phyloP scores from a whole-genome alignment of 2,888 invertebrate species.

The Parochlus steinenii region DNA sequence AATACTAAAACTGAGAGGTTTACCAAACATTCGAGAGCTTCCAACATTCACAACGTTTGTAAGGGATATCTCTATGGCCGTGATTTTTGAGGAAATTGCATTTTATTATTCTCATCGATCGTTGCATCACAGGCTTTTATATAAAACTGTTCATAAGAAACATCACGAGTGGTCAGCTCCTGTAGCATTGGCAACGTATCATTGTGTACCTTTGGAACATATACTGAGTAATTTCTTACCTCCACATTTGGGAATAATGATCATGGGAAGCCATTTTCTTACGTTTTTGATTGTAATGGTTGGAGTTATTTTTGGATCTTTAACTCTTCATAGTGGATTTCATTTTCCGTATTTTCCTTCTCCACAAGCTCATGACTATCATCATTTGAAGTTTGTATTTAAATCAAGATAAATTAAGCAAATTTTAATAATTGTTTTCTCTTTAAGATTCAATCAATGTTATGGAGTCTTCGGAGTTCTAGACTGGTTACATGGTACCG shows the following conservation, averaged over 20 bases:
- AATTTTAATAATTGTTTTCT: too few species aligned
- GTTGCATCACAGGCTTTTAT: slow-evolving; percentile 1
- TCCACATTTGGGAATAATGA: neutral
- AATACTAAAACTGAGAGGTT: neutral
- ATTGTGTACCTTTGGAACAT: slow-evolving; percentile 3
- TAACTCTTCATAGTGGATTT: too few species aligned
- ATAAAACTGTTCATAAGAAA: slow-evolving; percentile 2
- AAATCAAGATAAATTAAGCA: too few species aligned
- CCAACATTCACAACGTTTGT: neutral
- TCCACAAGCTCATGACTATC: slow-evolving; percentile 7
- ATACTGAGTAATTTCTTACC: slow-evolving; percentile 2
- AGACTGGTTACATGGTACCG: slow-evolving; percentile 3
- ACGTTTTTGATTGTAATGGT: too few species aligned
- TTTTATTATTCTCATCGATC: slow-evolving; percentile 13
- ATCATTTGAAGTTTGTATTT: slow-evolving; percentile 10
- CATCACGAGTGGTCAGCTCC: slow-evolving; percentile 8
- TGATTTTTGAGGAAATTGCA: slow-evolving; percentile 2
- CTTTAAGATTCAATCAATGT: too few species aligned
- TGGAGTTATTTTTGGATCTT: too few species aligned
- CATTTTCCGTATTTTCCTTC: slow-evolving; percentile 7
- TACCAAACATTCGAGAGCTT: neutral
- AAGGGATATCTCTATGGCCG: neutral
- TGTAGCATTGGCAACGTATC: neutral
- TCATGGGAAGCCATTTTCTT: too few species aligned
- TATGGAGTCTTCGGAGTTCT: neutral